These are phyloP conservation scores for Rhizomys pruinosus DNA, from an alignment of 2,113 vertebrate genomes.

Conservation along the genomic window DNA sequence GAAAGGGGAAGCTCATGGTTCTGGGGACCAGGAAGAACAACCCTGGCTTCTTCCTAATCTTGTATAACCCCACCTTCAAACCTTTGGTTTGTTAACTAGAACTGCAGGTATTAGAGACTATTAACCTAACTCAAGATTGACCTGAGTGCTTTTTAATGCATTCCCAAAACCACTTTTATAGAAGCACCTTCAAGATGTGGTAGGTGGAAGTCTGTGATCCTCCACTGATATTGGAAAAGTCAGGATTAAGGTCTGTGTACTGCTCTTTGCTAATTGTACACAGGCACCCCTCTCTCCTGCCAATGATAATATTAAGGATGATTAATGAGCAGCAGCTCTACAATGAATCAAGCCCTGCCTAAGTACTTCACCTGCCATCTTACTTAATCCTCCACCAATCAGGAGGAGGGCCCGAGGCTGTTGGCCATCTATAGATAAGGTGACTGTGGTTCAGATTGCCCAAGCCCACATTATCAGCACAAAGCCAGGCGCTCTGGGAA, in stretches of 20 bases:
- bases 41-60: background rate
- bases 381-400: too few relatives aligned
- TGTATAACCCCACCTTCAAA: accelerated
- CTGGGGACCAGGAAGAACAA: accelerated
- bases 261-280: background rate
- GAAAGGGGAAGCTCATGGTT: background rate
- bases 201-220: accelerated
- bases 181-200: accelerated
- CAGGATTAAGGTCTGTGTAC: accelerated
- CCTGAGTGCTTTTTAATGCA: accelerated
- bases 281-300: background rate
- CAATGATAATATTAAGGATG: background rate
- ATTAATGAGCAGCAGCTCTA: background rate
- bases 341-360: background rate
- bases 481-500: background rate
- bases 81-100: accelerated
- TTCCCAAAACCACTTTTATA: accelerated
- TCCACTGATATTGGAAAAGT: accelerated
- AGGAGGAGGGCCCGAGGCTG: accelerated
- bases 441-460: background rate
- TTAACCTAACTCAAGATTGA: background rate
- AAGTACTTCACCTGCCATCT: background rate
- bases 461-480: accelerated
- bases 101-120: accelerated
- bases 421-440: background rate